phyloP scores from a whole-genome alignment of 2,888 invertebrate species.

The Sceliomorpha sp. region DNA sequence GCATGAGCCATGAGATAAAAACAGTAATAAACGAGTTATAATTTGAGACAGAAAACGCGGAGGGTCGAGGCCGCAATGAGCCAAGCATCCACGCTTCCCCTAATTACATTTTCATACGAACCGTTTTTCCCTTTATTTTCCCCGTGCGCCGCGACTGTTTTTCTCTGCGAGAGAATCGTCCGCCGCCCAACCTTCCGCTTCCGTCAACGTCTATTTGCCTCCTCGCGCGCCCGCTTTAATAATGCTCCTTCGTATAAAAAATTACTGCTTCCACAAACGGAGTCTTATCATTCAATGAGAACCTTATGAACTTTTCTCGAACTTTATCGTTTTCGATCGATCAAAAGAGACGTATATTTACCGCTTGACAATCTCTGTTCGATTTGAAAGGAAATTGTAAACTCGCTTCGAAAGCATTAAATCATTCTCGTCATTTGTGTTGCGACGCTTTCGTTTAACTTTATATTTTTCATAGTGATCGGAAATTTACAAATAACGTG shows the following conservation, averaged over 20 bases:
- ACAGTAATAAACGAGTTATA: constrained; percentile 65
- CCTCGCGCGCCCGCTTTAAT: constrained; percentile 52
- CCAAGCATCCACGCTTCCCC: constrained; percentile 71
- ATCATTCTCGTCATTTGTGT: too few relatives aligned
- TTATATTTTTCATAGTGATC: too few relatives aligned
- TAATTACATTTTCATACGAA: constrained; percentile 75
- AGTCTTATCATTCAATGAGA: constrained; percentile 33
- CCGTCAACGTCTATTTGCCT: constrained; percentile 57
- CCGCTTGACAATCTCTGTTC: constrained; percentile 3
- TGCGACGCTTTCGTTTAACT: too few relatives aligned
- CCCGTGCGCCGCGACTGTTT: constrained; percentile 64
- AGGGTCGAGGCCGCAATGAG: constrained; percentile 70
- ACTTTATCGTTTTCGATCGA: constrained; percentile 16
- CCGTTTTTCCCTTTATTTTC: constrained; percentile 71
- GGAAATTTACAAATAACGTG: too few relatives aligned
- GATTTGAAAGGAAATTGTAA: background rate
- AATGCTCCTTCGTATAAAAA: constrained; percentile 48
- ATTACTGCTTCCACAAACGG: constrained; percentile 30
- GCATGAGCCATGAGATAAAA: constrained; percentile 54
- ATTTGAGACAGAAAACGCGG: constrained; percentile 56
- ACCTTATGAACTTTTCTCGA: constrained; percentile 21
- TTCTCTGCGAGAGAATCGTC: constrained; percentile 56
- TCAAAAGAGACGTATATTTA: constrained; percentile 12
- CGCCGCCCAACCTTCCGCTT: constrained; percentile 57
- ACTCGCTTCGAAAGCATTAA: background rate